phyloP scores from a whole-genome alignment of 2,113 vertebrate genomes.

The Pagrus major region DNA sequence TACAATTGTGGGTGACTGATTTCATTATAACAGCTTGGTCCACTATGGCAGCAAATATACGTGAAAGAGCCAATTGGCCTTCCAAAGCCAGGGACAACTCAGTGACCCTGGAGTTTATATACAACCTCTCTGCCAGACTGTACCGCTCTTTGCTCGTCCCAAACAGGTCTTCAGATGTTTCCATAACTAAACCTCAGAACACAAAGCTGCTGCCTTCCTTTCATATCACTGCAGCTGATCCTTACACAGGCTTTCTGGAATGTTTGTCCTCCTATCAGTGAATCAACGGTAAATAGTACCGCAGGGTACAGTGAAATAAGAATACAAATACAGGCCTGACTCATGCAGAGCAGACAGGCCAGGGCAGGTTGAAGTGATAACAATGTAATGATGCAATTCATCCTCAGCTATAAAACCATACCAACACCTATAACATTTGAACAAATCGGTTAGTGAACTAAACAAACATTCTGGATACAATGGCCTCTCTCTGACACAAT shows the following conservation, averaged over 20 bases:
- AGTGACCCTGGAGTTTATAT: background rate
- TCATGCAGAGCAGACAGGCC: constrained; percentile 27
- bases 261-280: constrained; percentile 37
- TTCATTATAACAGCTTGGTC: too few relatives aligned
- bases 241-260: constrained; percentile 20
- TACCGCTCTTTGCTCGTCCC: constrained; percentile 2
- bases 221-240: constrained; percentile 2
- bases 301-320: constrained; percentile 17
- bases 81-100: background rate
- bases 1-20: too few relatives aligned
- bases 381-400: constrained; percentile 45
- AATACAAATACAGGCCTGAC: constrained; percentile 25
- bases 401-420: constrained; percentile 15
- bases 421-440: background rate
- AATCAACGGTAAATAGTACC: constrained; percentile 18
- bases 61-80: too few relatives aligned
- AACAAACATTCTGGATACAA: constrained; percentile 16
- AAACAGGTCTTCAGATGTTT: background rate
- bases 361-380: constrained; percentile 52
- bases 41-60: too few relatives aligned
- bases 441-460: constrained; percentile 25
- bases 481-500: background rate
- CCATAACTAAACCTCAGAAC: background rate
- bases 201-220: constrained; percentile 26
- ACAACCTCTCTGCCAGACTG: background rate